Conservation (phyloP, 1,140 invertebrate genomes). For the Batillaria attramentaria region DNA sequence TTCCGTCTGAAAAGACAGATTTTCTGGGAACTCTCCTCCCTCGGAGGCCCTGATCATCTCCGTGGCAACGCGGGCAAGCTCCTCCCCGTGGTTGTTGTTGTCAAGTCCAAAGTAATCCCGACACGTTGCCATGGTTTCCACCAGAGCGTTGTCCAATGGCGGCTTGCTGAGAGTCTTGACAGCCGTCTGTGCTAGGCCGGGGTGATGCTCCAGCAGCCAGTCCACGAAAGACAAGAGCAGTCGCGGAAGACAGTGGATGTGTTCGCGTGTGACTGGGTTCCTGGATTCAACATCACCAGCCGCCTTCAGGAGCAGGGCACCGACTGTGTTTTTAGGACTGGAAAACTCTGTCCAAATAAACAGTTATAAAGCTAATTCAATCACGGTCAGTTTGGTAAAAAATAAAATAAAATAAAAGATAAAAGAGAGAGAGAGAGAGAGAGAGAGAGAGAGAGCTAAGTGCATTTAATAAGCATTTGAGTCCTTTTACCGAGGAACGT, state of each 20-base stretch:
- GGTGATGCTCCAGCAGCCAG: slow-evolving; percentile 3
- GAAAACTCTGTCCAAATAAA: not conserved
- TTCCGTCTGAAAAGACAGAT: too few species aligned
- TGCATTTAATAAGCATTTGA: too few species aligned
- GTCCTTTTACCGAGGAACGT: too few species aligned
- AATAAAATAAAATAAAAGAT: not conserved
- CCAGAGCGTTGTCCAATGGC: not conserved
- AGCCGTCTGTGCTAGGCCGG: not conserved
- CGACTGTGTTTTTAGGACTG: not conserved
- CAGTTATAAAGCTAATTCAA: not conserved
- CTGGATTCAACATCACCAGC: not conserved
- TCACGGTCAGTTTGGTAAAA: not conserved
- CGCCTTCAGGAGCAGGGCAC: slow-evolving; percentile 1
- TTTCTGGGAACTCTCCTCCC: not conserved
- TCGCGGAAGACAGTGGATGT: not conserved
- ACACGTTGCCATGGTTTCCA: not conserved
- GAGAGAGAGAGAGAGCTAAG: not conserved
- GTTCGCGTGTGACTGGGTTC: not conserved
- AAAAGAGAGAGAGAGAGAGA: too few species aligned
- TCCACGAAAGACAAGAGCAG: slow-evolving; percentile 17
- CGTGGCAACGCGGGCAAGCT: not conserved
- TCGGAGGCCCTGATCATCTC: not conserved
- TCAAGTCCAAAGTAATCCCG: not conserved
- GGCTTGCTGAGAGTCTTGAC: not conserved
- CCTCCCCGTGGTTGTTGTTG: not conserved